phyloP scores from a whole-genome alignment of 2,113 vertebrate genomes.

The Cheirogaleus medius region DNA sequence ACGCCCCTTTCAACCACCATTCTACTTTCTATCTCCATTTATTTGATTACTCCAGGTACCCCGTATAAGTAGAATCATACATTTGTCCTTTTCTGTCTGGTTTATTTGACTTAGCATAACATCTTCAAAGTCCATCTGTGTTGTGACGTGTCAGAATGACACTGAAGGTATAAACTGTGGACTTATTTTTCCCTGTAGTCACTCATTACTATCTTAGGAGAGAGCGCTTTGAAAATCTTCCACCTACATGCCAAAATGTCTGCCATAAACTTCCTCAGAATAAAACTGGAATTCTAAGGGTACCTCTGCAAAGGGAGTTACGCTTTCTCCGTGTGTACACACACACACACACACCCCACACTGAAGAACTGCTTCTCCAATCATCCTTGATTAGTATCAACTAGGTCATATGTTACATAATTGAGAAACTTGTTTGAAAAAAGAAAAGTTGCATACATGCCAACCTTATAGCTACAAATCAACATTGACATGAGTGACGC shows the following conservation, averaged over 20 bases:
- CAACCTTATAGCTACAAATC: slow-evolving; percentile 29
- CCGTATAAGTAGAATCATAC: neutral
- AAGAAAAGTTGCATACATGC: slow-evolving; percentile 18
- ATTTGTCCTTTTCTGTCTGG: neutral
- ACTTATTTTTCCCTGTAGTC: neutral
- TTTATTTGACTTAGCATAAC: too few species aligned
- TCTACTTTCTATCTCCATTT: neutral
- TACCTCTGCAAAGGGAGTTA: neutral
- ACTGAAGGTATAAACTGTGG: neutral
- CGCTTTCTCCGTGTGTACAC: neutral
- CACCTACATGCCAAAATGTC: neutral
- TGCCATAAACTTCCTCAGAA: neutral
- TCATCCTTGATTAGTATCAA: slow-evolving; percentile 25
- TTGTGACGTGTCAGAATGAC: neutral
- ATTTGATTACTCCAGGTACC: neutral
- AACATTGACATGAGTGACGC: neutral
- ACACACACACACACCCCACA: neutral
- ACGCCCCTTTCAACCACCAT: neutral
- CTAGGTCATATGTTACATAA: slow-evolving; percentile 19
- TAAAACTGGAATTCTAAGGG: neutral
- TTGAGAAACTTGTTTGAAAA: slow-evolving; percentile 12
- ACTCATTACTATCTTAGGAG: neutral
- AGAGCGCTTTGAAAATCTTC: neutral
- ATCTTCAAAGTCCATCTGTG: too few species aligned
- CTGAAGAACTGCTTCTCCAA: neutral